These are phyloP conservation scores for Ancistrus triradiatus DNA, from an alignment of 2,113 vertebrate genomes.

Conservation along the genomic window DNA sequence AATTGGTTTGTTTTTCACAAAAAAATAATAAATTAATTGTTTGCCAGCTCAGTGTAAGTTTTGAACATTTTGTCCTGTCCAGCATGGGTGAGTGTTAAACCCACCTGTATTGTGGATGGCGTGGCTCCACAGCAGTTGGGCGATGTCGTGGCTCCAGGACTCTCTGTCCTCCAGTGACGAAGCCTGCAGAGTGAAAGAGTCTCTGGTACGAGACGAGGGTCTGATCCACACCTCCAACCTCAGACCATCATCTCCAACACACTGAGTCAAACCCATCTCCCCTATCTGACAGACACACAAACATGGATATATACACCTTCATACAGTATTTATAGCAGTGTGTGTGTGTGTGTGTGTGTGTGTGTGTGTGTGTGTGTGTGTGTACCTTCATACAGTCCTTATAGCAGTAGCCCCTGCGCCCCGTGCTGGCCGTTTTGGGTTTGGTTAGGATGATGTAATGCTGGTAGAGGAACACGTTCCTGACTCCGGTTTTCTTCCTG, in stretches of 20 bases:
- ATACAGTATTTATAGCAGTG: slow-evolving; percentile 76
- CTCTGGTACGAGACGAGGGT: slow-evolving; percentile 69
- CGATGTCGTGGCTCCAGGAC: slow-evolving; percentile 80
- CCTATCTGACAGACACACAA: slow-evolving; percentile 64
- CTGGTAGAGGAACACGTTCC: slow-evolving; percentile 84
- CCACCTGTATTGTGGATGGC: slow-evolving; percentile 84
- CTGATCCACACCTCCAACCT: slow-evolving; percentile 87
- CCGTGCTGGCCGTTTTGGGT: slow-evolving; percentile 70
- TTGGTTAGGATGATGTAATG: slow-evolving; percentile 83
- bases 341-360: neutral
- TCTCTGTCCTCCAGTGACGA: slow-evolving; percentile 63
- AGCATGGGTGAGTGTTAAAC: neutral
- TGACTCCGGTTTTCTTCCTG: slow-evolving; percentile 70
- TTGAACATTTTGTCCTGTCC: no score
- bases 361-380: slow-evolving; percentile 1
- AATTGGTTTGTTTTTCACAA: no score
- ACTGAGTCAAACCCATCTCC: slow-evolving; percentile 88
- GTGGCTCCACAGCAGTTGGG: slow-evolving; percentile 85
- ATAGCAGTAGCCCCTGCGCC: slow-evolving; percentile 67
- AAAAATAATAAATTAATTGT: no score
- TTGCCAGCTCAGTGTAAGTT: no score
- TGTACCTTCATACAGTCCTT: slow-evolving; percentile 77
- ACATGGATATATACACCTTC: slow-evolving; percentile 58
- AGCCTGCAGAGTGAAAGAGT: slow-evolving; percentile 79
- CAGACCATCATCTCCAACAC: slow-evolving; percentile 77